Percentiles rank a stretch among this genome's conserved stretches.
Evolutionary conservation across 2,888 invertebrate species (phyloP).

Genomic region (Drosophila putrida): DNA sequence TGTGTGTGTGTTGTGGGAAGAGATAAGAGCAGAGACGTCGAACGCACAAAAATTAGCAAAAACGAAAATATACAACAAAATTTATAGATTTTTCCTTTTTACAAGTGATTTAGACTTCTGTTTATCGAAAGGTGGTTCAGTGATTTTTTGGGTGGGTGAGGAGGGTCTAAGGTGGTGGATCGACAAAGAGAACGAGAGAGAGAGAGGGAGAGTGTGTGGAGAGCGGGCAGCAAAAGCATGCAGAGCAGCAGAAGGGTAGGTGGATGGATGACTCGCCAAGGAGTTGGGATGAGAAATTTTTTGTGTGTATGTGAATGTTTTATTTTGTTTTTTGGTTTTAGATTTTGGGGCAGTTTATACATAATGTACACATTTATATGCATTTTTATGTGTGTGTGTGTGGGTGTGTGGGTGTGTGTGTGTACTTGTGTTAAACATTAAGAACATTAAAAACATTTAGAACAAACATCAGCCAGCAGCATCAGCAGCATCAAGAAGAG

Average conservation of each 20-base stretch:
- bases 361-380: slow-evolving; percentile 22
- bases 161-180: slow-evolving; percentile 43
- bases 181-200: slow-evolving; percentile 28
- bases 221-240: slow-evolving; percentile 58
- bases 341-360: slow-evolving; percentile 41
- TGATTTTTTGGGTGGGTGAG: slow-evolving; percentile 43
- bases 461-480: slow-evolving; percentile 39
- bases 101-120: slow-evolving; percentile 53
- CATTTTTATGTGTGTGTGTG: slow-evolving; percentile 13
- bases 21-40: slow-evolving; percentile 79
- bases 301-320: slow-evolving; percentile 5
- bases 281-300: slow-evolving; percentile 44
- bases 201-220: slow-evolving; percentile 13
- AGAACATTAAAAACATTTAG: slow-evolving; percentile 65
- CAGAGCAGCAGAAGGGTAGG: slow-evolving; percentile 46
- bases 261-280: slow-evolving; percentile 33
- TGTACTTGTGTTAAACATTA: slow-evolving; percentile 61
- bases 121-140: slow-evolving; percentile 32
- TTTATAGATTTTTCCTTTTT: slow-evolving; percentile 55
- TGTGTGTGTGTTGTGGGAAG: slow-evolving; percentile 60
- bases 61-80: slow-evolving; percentile 62
- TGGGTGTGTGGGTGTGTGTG: slow-evolving; percentile 19
- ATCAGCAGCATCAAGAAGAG: slow-evolving; percentile 30
- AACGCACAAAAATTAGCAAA: slow-evolving; percentile 79
- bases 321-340: background rate